phyloP scores from a whole-genome alignment of 1,140 invertebrate species.

The Brachionus manjavacas region DNA sequence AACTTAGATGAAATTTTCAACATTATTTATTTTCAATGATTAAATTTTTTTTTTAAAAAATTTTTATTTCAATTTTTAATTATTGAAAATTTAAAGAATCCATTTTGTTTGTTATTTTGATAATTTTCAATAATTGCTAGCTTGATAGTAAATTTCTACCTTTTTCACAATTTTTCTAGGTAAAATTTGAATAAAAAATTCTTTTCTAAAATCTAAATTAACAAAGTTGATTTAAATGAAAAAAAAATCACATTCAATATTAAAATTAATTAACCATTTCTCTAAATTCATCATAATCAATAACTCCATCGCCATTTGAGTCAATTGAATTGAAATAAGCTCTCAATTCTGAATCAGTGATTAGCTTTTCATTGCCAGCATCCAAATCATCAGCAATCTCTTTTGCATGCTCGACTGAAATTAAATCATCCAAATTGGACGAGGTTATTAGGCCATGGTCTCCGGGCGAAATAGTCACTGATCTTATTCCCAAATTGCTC shows the following conservation, averaged over 20 bases:
- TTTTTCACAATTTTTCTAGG: too few relatives aligned
- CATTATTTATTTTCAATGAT: too few relatives aligned
- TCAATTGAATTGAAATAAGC: slow-evolving; percentile 21
- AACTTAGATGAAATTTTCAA: too few relatives aligned
- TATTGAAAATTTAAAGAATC: too few relatives aligned
- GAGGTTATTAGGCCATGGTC: neutral
- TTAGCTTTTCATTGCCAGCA: neutral
- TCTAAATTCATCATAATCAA: neutral
- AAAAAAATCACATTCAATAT: neutral
- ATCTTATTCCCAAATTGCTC: neutral
- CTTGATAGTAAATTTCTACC: too few relatives aligned
- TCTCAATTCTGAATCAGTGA: neutral
- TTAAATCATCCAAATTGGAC: neutral
- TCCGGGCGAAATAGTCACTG: neutral
- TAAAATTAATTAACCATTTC: neutral
- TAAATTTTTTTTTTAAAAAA: too few relatives aligned
- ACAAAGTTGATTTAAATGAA: neutral
- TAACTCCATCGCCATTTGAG: neutral
- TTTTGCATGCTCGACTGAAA: neutral
- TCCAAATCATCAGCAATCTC: neutral
- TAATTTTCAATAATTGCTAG: too few relatives aligned
- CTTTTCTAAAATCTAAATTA: neutral
- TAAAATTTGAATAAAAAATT: neutral
- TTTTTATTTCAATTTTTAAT: too few relatives aligned
- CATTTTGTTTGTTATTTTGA: too few relatives aligned